Conservation (phyloP, 2,113 vertebrate genomes). For the Ictalurus punctatus region DNA sequence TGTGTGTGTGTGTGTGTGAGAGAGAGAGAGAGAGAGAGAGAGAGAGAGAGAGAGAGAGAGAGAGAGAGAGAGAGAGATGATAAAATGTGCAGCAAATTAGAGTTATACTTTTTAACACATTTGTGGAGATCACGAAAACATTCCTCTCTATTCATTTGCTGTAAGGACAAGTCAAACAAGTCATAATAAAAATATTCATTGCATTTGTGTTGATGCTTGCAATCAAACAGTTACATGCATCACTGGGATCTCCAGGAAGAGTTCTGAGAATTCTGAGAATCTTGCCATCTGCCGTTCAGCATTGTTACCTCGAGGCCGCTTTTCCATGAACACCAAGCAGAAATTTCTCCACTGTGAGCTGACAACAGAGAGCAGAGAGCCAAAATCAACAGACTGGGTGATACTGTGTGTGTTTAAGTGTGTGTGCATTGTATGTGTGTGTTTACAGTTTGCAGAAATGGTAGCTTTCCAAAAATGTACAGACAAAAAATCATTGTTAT, state of each 20-base stretch:
- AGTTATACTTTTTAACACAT: constrained; percentile 28
- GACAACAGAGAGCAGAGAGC: constrained; percentile 47
- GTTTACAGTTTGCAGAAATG: constrained; percentile 47
- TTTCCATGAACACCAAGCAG: constrained; percentile 57
- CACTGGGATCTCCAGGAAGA: constrained; percentile 43
- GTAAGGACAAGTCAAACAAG: constrained; percentile 31
- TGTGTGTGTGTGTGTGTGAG: not conserved
- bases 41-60: not conserved
- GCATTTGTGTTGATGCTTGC: constrained; percentile 30
- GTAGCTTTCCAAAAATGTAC: constrained; percentile 48
- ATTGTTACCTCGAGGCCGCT: constrained; percentile 54
- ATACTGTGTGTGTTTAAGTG: constrained; percentile 28
- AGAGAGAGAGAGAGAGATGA: not conserved
- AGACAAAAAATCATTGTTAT: constrained; percentile 53
- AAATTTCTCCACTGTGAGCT: constrained; percentile 43
- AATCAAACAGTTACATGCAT: constrained; percentile 32
- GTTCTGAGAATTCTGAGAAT: constrained; percentile 40
- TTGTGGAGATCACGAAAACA: constrained; percentile 21
- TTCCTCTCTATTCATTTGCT: constrained; percentile 12
- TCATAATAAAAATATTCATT: constrained; percentile 39
- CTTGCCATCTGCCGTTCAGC: constrained; percentile 34
- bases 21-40: not conserved
- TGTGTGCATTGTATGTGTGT: constrained; percentile 4
- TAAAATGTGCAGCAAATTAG: constrained; percentile 21
- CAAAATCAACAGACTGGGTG: constrained; percentile 56